Conservation (phyloP, 2,888 invertebrate genomes). For the Nephrotoma flavescens region DNA sequence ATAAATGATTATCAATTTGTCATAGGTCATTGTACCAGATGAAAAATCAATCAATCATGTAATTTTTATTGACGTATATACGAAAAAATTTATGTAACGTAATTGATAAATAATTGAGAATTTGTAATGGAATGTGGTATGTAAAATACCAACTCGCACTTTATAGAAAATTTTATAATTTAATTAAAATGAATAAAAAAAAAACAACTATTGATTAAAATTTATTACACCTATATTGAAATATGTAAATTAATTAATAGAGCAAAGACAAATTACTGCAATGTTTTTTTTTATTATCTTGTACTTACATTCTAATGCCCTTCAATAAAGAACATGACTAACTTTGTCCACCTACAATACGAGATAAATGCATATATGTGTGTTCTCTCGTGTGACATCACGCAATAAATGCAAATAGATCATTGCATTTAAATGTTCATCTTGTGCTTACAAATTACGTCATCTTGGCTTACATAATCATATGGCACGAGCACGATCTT, state of each 20-base stretch:
- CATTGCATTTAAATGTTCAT: background rate
- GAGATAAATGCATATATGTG: background rate
- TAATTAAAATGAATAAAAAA: background rate
- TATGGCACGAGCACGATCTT: background rate
- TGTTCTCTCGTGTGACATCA: background rate
- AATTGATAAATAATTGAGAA: background rate
- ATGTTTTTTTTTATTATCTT: background rate
- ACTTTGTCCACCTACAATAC: background rate
- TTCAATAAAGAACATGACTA: background rate
- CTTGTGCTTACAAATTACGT: background rate
- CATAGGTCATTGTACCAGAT: background rate
- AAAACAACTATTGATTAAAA: background rate
- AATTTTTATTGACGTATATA: background rate
- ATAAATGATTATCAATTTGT: background rate
- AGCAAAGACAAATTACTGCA: background rate
- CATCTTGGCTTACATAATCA: background rate
- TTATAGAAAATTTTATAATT: background rate
- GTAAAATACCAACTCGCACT: background rate
- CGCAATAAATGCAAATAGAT: background rate
- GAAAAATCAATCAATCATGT: background rate
- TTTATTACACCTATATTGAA: background rate
- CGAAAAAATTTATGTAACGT: background rate
- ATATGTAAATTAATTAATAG: background rate
- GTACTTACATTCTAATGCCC: background rate
- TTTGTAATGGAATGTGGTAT: background rate